Base-by-base conservation (phyloP, 2,797 vertebrate species). In the Silurus aristotelis region DNA sequence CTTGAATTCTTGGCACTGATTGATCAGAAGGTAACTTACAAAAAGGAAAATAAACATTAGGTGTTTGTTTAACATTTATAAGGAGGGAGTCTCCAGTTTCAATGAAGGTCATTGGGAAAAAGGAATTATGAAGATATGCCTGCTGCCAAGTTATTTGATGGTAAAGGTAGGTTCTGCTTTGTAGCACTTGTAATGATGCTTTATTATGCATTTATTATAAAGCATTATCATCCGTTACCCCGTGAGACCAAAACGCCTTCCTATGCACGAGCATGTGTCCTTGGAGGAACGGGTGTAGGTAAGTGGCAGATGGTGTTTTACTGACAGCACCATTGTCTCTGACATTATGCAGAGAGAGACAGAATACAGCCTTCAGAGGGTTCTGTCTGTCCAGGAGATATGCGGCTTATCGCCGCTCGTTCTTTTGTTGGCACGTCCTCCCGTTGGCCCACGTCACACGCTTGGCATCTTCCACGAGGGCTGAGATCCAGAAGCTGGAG, bases 291-390 rank as follows among this genome's bases (percentile, higher is more conserved):
- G 86, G 48, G 52, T 76, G 73, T 58, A 88, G 87, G 84, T 89
- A 88, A 88, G 73, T 84, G 89, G 89, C 90, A 92, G 89, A 89
- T 92, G 91, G 90, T 86, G 87, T 87, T 85, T 83, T 85, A 80
- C 88, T 90, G 90, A 87, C 83, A 67, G 78, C 79, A 60, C 70
- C 83, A 88, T 89, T 90, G 90, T 92, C 75, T 90, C 80, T 89
- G 89, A 91, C 89, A 91, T 89, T 85, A 89, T 89, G 87, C 88
- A 85, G 88, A 85, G 80, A 88, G 84, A 76, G 83, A 89, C 87
- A 79, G 78, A 89, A 86, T 87, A 76, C 87, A 86, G 82, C 85
- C 86, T 87, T 87, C 60, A 56, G 85, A 89, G 84, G 68, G 67
- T 80, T 75, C 86, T 17, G 25, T 89, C 84, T 82, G 84, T 85